Evolutionary conservation across 2,797 vertebrate species (phyloP), one percentile per base, ranked within the genome.

Genomic region (Phalloptychus januarius): DNA sequence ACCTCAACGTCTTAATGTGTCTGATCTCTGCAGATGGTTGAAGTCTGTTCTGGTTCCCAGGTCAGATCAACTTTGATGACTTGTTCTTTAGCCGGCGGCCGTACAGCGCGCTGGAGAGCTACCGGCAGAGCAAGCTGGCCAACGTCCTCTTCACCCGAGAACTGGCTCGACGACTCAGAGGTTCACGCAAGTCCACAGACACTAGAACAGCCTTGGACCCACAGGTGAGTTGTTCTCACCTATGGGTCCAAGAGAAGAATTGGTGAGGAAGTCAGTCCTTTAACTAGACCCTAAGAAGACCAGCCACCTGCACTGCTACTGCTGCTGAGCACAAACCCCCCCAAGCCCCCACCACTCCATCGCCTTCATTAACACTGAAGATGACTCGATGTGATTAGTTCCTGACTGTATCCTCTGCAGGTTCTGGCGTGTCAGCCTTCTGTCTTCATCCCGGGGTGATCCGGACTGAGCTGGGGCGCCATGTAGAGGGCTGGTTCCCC

Each of bases 81-180:
- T 52, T 95, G 74, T 94, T 94, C 92, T 95, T 94, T 86, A 87
- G 78, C 76, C 84, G 80, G 5, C 88, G 80, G 45, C 77, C 89
- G 0, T 96, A 96, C 87, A 90, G 86, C 44, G 15, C 95, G 0
- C 79, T 96, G 80, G 76, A 88, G 74, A 95, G 94, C 83, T 96
- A 96, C 90, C 76, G 81, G 5, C 96, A 96, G 88, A 96, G 95
- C 89, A 96, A 96, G 36, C 91, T 96, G 40, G 94, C 94, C 31
- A 96, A 95, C 40, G 71, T 96, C 1, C 94, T 96, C 18, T 96
- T 96, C 91, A 83, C 92, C 72, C 86, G 91, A 58, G 94, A 96
- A 65, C 92, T 96, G 0, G 88, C 89, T 18, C 83, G 58, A 0
- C 78, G 90, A 15, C 79, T 91, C 77, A 82, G 10, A 94, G 95